A percentile compares a stretch with the other conserved stretches of the same genome.
phyloP scores from a whole-genome alignment of 2,888 invertebrate genomes.

The Lysandra coridon region DNA sequence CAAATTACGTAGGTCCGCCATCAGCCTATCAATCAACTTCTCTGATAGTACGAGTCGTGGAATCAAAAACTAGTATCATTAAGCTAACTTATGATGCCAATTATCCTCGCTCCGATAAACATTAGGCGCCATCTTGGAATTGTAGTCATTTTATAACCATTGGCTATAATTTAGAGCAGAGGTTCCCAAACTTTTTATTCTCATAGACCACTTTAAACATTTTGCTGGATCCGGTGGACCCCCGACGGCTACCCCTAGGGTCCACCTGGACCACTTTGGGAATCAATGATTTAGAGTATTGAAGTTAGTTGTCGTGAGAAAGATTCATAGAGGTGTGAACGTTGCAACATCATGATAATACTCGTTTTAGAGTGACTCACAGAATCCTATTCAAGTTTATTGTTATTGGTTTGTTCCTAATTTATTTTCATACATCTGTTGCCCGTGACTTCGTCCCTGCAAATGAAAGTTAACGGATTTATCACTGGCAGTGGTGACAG shows the following conservation, averaged over 20 bases:
- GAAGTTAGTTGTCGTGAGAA: background rate
- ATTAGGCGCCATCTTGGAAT: constrained; percentile 6
- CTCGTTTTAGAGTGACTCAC: background rate
- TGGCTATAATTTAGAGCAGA: background rate
- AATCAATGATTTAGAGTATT: background rate
- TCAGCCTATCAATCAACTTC: too few relatives aligned
- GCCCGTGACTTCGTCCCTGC: background rate
- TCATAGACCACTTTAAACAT: too few relatives aligned
- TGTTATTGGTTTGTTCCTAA: background rate
- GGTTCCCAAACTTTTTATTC: too few relatives aligned
- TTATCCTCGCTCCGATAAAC: background rate
- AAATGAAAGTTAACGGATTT: background rate
- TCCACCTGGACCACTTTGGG: too few relatives aligned
- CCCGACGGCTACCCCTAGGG: too few relatives aligned
- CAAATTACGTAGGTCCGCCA: too few relatives aligned
- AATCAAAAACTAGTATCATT: background rate
- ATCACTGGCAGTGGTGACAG: too few relatives aligned
- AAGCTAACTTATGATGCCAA: background rate
- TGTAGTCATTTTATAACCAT: background rate
- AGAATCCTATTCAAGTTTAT: background rate
- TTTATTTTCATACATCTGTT: background rate
- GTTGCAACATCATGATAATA: background rate
- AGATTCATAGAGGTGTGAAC: background rate
- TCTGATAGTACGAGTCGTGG: background rate
- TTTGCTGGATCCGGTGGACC: too few relatives aligned